Percentiles rank a stretch among this genome's conserved stretches.
phyloP scores from a whole-genome alignment of 2,888 invertebrate genomes.

The Isoperla grammatica region DNA sequence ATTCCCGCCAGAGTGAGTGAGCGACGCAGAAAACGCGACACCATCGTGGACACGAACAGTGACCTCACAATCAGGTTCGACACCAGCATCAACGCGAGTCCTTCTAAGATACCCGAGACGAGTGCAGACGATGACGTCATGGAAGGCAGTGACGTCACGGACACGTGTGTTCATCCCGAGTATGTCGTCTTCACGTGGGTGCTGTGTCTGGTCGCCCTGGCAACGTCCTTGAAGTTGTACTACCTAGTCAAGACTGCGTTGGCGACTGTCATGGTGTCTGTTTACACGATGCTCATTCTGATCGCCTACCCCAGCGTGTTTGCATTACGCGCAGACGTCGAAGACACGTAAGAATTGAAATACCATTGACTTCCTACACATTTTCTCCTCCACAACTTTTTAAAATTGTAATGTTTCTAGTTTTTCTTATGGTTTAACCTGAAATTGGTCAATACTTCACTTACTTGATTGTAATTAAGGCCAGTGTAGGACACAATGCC shows the following conservation, averaged over 20 bases:
- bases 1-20: too few species aligned
- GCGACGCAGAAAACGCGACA: background rate
- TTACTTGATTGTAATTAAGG: too few species aligned
- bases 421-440: too few species aligned
- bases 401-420: background rate
- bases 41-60: background rate
- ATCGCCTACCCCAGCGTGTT: slow-evolving; percentile 53
- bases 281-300: slow-evolving; percentile 68
- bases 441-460: too few species aligned
- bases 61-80: background rate
- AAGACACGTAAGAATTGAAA: too few species aligned
- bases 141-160: background rate
- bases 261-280: slow-evolving; percentile 66
- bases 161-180: slow-evolving; percentile 54
- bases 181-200: slow-evolving; percentile 94
- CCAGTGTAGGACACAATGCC: too few species aligned
- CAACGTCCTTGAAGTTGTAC: slow-evolving; percentile 86
- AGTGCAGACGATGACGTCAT: background rate
- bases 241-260: slow-evolving; percentile 79
- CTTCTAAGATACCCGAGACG: background rate
- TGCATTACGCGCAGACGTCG: slow-evolving; percentile 21
- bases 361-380: background rate
- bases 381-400: too few species aligned
- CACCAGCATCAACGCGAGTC: background rate
- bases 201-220: slow-evolving; percentile 81